Conservation (phyloP, 64 coral and sea anemone species). For the Acropora tenuis region DNA sequence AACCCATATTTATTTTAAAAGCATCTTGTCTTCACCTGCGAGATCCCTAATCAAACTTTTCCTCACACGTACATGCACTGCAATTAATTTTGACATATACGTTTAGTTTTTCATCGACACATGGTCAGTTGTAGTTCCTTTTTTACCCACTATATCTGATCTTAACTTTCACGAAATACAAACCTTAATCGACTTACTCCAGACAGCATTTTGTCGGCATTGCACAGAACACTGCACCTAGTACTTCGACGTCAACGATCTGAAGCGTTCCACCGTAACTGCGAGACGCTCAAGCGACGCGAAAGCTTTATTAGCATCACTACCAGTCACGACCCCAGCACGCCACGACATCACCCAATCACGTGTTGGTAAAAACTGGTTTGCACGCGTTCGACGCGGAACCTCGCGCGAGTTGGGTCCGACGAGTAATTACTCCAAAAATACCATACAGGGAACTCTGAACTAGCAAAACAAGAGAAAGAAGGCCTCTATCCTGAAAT, state of each 20-base stretch:
- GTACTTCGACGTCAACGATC: neutral
- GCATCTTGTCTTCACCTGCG: too few relatives aligned
- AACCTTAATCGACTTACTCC: slow-evolving; percentile 2
- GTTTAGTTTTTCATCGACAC: too few relatives aligned
- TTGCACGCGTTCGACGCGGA: neutral
- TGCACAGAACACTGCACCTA: neutral
- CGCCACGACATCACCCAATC: slow-evolving; percentile 14
- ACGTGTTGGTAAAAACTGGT: slow-evolving; percentile 34
- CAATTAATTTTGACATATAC: too few relatives aligned
- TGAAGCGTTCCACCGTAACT: too few relatives aligned
- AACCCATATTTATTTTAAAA: too few relatives aligned
- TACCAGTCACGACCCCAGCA: slow-evolving; percentile 26
- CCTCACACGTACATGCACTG: too few relatives aligned
- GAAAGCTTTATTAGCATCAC: neutral
- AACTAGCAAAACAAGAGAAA: too few relatives aligned
- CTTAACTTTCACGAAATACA: neutral
- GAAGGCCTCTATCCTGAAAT: too few relatives aligned
- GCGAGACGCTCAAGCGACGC: neutral
- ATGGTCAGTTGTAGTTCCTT: too few relatives aligned
- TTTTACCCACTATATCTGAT: too few relatives aligned
- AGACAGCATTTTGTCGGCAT: slow-evolving; percentile 10
- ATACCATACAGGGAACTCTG: too few relatives aligned
- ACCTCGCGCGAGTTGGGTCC: neutral
- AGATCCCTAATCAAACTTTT: too few relatives aligned
- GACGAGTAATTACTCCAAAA: neutral